phyloP scores from a whole-genome alignment of 2,113 vertebrate genomes.

The Bos taurus region ARS-UCD2.0 NC_037357.1:121784501-121785000 shows the following conservation, averaged over 20 bases:
- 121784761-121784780: background rate
- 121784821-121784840: background rate
- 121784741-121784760: conserved; percentile 26
- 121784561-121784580: background rate
- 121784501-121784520: conserved; percentile 27
- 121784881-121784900: conserved; percentile 9
- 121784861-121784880: background rate
- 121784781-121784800: background rate
- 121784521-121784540: conserved; percentile 12
- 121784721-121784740: background rate
- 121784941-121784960: background rate
- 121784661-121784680: background rate
- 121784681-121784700: background rate
- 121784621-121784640: background rate
- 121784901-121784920: background rate
- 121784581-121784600: conserved; percentile 19
- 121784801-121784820: conserved; percentile 21
- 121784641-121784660: background rate
- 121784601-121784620: conserved; percentile 31
- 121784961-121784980: background rate
- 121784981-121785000: background rate
- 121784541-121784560: conserved; percentile 1
- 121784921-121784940: conserved; percentile 18
- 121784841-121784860: conserved; percentile 31
- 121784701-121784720: background rate